These are phyloP conservation scores for Huso huso DNA, from an alignment of 2,797 vertebrate genomes.

Conservation along the genomic window DNA sequence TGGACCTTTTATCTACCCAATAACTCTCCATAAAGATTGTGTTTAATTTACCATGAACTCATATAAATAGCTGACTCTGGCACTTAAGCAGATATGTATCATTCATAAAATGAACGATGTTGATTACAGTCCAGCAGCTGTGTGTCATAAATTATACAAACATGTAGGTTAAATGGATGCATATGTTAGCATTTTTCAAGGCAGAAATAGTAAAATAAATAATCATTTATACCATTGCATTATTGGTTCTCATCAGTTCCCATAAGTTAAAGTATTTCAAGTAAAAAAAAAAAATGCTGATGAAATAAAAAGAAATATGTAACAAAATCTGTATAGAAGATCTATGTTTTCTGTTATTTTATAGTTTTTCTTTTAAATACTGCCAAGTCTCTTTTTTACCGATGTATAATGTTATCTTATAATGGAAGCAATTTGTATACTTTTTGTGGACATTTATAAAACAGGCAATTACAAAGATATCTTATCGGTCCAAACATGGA, in stretches of 20 bases:
- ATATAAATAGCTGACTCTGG: slow-evolving; percentile 19
- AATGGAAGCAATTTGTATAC: no score
- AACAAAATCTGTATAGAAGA: no score
- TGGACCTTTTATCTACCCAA: slow-evolving; percentile 14
- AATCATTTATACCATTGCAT: neutral
- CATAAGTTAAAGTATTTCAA: no score
- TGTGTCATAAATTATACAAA: slow-evolving; percentile 13
- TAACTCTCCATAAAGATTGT: slow-evolving; percentile 19
- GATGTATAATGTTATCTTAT: no score
- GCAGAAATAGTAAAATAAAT: neutral
- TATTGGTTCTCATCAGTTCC: neutral
- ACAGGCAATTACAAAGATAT: no score
- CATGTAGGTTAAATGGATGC: neutral
- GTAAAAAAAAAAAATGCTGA: no score
- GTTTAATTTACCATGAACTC: slow-evolving; percentile 14
- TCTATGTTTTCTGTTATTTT: no score
- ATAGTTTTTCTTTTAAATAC: no score
- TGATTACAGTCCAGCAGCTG: slow-evolving; percentile 15
- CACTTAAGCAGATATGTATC: slow-evolving; percentile 13
- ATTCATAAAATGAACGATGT: slow-evolving; percentile 19
- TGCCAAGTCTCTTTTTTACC: no score
- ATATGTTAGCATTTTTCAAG: slow-evolving; percentile 2
- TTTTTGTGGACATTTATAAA: no score
- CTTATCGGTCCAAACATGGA: no score
- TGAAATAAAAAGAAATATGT: no score